Evolutionary conservation across 1,140 invertebrate genomes (phyloP).

Genomic region (Sarcophaga bullata): DNA sequence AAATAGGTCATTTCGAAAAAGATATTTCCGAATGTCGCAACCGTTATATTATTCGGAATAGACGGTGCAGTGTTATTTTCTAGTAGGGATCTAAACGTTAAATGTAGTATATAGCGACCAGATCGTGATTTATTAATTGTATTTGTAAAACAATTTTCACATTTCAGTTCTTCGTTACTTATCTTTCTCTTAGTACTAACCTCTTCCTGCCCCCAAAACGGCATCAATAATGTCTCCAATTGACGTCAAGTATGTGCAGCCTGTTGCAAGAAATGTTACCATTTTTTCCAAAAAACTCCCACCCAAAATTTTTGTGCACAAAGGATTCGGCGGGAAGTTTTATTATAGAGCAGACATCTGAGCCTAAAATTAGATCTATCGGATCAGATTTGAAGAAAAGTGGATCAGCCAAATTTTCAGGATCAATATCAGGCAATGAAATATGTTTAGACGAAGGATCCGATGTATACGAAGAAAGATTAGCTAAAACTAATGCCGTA

Average conservation of each 20-base stretch:
- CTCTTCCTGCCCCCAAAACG: slow-evolving; percentile 4
- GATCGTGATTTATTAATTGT: not conserved
- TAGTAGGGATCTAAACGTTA: not conserved
- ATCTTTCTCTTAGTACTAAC: not conserved
- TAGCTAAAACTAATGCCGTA: slow-evolving; percentile 20
- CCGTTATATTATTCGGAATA: not conserved
- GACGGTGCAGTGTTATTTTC: not conserved
- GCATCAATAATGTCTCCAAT: not conserved
- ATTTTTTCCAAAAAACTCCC: not conserved
- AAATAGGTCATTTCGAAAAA: not conserved
- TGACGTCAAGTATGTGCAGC: not conserved
- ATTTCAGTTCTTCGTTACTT: not conserved
- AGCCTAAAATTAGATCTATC: slow-evolving; percentile 24
- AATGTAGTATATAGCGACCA: slow-evolving; percentile 19
- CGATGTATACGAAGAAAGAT: not conserved
- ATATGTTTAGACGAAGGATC: not conserved
- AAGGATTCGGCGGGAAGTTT: slow-evolving; percentile 4
- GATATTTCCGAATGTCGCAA: not conserved
- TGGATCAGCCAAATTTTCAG: slow-evolving; percentile 23
- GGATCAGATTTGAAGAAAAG: not conserved
- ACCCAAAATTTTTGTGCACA: slow-evolving; percentile 33
- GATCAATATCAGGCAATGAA: not conserved
- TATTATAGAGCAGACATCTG: not conserved
- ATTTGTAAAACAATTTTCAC: not conserved
- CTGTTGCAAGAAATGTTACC: not conserved